Evolutionary conservation across 2,113 vertebrate species (phyloP).

Genomic region (Lamprologus lemairii): DNA sequence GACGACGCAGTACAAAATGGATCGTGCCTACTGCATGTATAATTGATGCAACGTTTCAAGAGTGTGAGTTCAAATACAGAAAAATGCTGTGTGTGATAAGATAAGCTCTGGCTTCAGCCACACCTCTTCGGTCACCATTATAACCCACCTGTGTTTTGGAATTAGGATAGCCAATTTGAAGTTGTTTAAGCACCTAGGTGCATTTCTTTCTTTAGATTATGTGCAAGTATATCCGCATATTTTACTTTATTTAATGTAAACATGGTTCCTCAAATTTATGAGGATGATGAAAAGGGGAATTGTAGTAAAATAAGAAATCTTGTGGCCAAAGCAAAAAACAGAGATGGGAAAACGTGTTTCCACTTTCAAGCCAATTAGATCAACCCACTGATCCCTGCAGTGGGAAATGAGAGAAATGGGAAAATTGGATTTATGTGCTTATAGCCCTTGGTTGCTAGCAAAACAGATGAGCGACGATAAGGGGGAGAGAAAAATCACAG

Average conservation of each 20-base stretch:
- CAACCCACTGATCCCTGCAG: background rate
- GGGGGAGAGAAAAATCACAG: background rate
- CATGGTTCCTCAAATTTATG: background rate
- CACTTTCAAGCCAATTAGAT: conserved; percentile 9
- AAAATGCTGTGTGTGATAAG: background rate
- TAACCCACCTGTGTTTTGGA: background rate
- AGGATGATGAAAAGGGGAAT: conserved; percentile 5
- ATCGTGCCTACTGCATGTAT: conserved; percentile 27
- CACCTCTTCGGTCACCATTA: background rate
- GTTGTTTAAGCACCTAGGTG: background rate
- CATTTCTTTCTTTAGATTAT: background rate
- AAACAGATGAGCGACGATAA: conserved; percentile 8
- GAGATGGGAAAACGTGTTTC: background rate
- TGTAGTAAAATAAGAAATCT: background rate
- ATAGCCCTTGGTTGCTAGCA: background rate
- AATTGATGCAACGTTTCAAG: conserved; percentile 35
- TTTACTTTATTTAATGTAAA: background rate
- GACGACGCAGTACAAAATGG: conserved; percentile 26
- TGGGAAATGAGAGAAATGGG: background rate
- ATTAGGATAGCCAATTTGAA: background rate
- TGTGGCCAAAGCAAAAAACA: background rate
- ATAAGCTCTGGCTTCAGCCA: background rate
- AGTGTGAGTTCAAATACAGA: background rate
- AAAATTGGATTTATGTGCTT: background rate
- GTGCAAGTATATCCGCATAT: rapidly evolving